These are phyloP conservation scores for Penelope pileata DNA, from an alignment of 2,113 vertebrate species.

Conservation along the genomic window DNA sequence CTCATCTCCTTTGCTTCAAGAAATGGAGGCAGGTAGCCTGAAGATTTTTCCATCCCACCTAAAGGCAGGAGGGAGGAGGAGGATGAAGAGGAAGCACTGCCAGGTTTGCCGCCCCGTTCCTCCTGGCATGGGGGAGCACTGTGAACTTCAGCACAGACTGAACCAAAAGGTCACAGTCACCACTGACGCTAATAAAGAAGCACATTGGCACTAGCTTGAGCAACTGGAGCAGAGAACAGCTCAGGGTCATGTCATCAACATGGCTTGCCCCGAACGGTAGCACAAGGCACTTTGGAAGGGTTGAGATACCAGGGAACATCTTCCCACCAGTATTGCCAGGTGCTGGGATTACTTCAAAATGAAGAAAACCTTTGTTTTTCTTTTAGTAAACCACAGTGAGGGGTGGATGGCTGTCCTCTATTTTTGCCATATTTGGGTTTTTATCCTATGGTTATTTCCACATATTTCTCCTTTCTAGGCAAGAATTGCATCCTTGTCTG, in stretches of 20 bases:
- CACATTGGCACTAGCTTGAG: not conserved
- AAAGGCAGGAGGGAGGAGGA: not conserved
- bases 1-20: not conserved
- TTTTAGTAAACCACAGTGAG: not conserved
- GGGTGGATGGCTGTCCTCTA: accelerated
- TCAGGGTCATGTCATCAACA: not conserved
- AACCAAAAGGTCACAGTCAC: conserved; percentile 39
- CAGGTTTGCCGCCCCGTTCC: not conserved
- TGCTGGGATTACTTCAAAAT: not conserved
- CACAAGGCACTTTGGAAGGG: not conserved
- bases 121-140: not conserved
- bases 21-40: conserved; percentile 1
- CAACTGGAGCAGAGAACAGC: not conserved
- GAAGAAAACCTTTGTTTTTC: not conserved
- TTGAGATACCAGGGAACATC: not conserved
- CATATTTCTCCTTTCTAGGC: not conserved
- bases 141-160: not conserved
- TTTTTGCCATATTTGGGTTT: not conserved
- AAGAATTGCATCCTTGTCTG: not conserved
- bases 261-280: not conserved
- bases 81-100: not conserved
- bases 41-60: not conserved
- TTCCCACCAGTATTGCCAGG: not conserved
- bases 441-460: not conserved
- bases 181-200: not conserved